These are phyloP conservation scores for Lepidonotus clava DNA, from an alignment of 2,888 invertebrate genomes.

Conservation along the genomic window DNA sequence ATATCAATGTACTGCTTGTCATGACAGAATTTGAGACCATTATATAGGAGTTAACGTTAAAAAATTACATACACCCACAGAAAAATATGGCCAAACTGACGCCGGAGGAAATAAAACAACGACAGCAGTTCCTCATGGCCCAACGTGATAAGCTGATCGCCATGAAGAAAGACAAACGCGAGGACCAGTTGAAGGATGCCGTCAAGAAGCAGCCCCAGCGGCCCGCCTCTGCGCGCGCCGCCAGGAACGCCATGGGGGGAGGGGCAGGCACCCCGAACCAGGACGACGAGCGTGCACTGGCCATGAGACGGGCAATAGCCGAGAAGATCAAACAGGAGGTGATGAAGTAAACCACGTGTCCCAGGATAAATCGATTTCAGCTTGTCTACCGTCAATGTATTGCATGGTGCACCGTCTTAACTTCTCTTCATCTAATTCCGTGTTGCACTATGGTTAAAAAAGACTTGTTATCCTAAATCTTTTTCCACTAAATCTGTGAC, in stretches of 20 bases:
- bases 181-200: constrained; percentile 86
- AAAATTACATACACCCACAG: too few species aligned
- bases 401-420: too few species aligned
- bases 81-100: constrained; percentile 60
- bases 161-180: constrained; percentile 92
- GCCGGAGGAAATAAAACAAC: constrained; percentile 85
- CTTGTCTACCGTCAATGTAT: too few species aligned
- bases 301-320: constrained; percentile 91
- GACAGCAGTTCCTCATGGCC: constrained; percentile 92
- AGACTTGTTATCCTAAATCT: too few species aligned
- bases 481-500: too few species aligned
- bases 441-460: too few species aligned
- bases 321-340: constrained; percentile 92
- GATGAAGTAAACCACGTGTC: too few species aligned
- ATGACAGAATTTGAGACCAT: background rate
- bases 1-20: background rate
- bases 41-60: too few species aligned
- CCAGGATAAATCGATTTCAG: too few species aligned
- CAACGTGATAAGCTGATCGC: constrained; percentile 95
- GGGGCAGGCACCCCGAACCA: constrained; percentile 69
- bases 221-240: constrained; percentile 87
- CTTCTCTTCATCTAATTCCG: too few species aligned
- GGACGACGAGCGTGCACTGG: constrained; percentile 84
- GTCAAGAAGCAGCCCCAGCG: constrained; percentile 82
- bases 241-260: constrained; percentile 83